Percentiles rank a stretch among this genome's conserved stretches.
Evolutionary conservation across 53 echinoderm and acorn worm species (phyloP).

Genomic region (Hippasteria phrygiana): DNA sequence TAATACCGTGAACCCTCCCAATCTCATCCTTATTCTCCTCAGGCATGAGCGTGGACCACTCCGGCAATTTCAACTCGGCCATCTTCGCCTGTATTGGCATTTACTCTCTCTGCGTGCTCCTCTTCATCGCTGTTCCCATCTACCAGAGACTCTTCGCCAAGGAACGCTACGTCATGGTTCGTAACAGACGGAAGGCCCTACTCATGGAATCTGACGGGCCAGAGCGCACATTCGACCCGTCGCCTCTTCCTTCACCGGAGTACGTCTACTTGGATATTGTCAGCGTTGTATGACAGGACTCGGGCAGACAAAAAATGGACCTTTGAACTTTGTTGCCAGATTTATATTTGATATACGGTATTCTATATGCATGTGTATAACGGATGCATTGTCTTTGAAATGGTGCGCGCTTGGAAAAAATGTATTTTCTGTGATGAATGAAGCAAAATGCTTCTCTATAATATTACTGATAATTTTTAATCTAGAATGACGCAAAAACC

Average conservation of each 20-base stretch:
- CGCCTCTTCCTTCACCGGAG: slow-evolving; percentile 24
- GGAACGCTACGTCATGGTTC: slow-evolving; percentile 85
- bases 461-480: too few relatives aligned
- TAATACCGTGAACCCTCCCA: too few relatives aligned
- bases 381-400: too few relatives aligned
- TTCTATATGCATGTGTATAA: too few relatives aligned
- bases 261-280: slow-evolving; percentile 53
- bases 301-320: not conserved
- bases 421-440: too few relatives aligned
- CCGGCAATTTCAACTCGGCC: slow-evolving; percentile 88
- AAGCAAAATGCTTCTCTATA: too few relatives aligned
- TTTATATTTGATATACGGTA: too few relatives aligned
- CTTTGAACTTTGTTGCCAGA: too few relatives aligned
- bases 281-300: slow-evolving; percentile 49
- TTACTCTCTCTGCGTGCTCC: slow-evolving; percentile 67
- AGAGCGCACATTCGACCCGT: slow-evolving; percentile 34
- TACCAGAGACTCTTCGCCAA: slow-evolving; percentile 85
- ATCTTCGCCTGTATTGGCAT: slow-evolving; percentile 81
- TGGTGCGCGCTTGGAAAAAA: too few relatives aligned
- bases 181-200: slow-evolving; percentile 41
- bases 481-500: too few relatives aligned
- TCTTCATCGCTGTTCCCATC: slow-evolving; percentile 74
- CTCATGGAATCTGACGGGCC: slow-evolving; percentile 39
- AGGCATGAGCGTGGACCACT: slow-evolving; percentile 89
- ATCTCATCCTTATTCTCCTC: not conserved